phyloP scores from a whole-genome alignment of 2,797 vertebrate species.

The Diplodus puntazzo region DNA sequence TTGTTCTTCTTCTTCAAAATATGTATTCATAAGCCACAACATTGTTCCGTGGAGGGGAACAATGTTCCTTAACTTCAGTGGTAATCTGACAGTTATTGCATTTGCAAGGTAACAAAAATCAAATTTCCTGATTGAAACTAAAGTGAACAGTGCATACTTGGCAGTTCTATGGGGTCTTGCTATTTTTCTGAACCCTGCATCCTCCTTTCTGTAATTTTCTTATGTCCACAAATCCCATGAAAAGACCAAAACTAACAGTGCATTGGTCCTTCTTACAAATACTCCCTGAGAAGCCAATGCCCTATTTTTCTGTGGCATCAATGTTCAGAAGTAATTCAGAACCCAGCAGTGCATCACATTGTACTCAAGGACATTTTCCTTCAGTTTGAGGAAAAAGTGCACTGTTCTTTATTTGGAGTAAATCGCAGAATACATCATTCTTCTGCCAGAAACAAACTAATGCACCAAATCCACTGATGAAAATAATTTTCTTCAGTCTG shows the following conservation, averaged over 20 bases:
- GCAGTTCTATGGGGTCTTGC: background rate
- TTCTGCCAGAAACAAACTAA: too few species aligned
- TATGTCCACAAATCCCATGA: background rate
- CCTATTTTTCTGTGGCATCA: background rate
- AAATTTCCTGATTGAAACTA: background rate
- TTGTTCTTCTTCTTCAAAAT: too few species aligned
- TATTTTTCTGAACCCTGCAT: background rate
- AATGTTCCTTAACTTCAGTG: background rate
- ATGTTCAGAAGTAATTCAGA: background rate
- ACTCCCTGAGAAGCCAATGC: background rate
- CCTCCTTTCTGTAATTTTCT: background rate
- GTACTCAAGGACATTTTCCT: background rate
- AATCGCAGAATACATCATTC: too few species aligned
- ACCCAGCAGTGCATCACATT: background rate
- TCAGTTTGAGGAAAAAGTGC: background rate
- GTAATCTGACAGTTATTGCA: background rate
- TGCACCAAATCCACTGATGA: too few species aligned
- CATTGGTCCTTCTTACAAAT: background rate
- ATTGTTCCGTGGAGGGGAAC: too few species aligned
- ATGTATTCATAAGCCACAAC: too few species aligned
- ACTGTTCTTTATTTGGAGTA: too few species aligned
- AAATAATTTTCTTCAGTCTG: too few species aligned
- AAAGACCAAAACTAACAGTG: background rate
- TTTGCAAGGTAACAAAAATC: background rate
- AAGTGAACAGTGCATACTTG: background rate